Conservation (phyloP, 2,113 vertebrate genomes). For the Anas platyrhynchos region DNA sequence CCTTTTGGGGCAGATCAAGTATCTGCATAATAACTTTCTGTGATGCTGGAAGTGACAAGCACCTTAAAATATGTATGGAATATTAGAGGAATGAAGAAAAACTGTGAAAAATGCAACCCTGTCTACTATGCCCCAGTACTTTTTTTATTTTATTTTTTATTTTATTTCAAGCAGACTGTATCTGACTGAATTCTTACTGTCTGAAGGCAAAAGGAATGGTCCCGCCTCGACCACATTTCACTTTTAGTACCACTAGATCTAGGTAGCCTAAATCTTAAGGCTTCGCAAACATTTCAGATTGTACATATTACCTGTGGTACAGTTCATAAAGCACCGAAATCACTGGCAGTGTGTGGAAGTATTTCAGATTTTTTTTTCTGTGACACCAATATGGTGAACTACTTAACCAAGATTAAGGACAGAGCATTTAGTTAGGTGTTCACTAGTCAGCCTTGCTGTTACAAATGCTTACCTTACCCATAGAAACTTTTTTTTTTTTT, state of each 20-base stretch:
- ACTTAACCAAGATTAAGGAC: constrained; percentile 10
- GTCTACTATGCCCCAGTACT: neutral
- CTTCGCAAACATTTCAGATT: constrained; percentile 54
- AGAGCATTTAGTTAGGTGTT: neutral
- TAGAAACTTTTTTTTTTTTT: neutral
- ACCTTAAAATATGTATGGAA: constrained; percentile 61
- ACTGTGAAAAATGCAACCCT: neutral
- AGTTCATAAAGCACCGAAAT: constrained; percentile 55
- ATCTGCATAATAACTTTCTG: constrained; percentile 45
- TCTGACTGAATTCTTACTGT: constrained; percentile 46
- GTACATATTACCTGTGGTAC: constrained; percentile 42
- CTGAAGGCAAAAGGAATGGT: constrained; percentile 38
- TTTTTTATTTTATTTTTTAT: neutral
- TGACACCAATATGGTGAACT: neutral
- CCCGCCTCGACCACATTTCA: constrained; percentile 44
- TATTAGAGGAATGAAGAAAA: constrained; percentile 43
- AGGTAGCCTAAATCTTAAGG: constrained; percentile 56
- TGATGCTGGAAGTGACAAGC: constrained; percentile 25
- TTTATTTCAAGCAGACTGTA: constrained; percentile 28
- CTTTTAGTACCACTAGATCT: constrained; percentile 46
- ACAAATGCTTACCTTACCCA: neutral
- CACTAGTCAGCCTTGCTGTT: neutral
- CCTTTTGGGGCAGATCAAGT: constrained; percentile 24
- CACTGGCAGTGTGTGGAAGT: neutral
- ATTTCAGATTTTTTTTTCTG: neutral